Evolutionary conservation across 2,797 vertebrate species (phyloP), one percentile per base, ranked within the genome.

Genomic region (Silurus lanzhouensis): DNA sequence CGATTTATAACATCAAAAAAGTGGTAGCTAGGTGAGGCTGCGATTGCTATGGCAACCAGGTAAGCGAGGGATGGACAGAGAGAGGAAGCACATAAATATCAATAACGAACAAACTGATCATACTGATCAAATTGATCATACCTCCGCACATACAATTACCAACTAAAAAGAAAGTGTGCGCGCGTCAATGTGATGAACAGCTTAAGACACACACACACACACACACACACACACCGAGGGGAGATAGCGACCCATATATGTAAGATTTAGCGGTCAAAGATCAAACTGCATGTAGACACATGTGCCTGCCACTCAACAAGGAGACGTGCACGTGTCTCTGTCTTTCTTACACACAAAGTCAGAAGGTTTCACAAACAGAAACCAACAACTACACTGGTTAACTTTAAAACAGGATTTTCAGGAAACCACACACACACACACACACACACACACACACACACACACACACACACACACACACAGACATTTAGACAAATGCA

Each of bases 221-320:
- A 78, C 57, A 78, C 46, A 76, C 48, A 76, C 46, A 77, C 63
- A 70, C 46, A 67, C 6, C 2, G 0, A 6, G 71, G 6, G 46
- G 71, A 25, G 46, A 74, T 25, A 52, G 48, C 22, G 15, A 44
- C 22, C 52, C 72, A 76, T 57, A 76, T 57, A 57, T 72, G 71
- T 57, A 15, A 55, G 48, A 15, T 75, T 75, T 75, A 55, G 48
- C 55, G 48, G 72, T 76, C n/a, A 76, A 76, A 76, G 72, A 19
- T 76, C 52, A 76, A 57, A 2, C 72, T 27, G 25, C 52, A 27
- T 76, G 48, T 19, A 15, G 52, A 76, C 72, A 76, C 72, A 75
- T 75, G 72, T 48, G n/a, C n/a, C 72, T 57, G 72, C 15, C 72
- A 76, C 72, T 76, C 72, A 76, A 72, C 70, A 72, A n/a, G 46